A percentile compares a stretch with the other conserved stretches of the same genome.
Conservation (phyloP, 2,888 invertebrate genomes). For the Epicampocera succincta region DNA sequence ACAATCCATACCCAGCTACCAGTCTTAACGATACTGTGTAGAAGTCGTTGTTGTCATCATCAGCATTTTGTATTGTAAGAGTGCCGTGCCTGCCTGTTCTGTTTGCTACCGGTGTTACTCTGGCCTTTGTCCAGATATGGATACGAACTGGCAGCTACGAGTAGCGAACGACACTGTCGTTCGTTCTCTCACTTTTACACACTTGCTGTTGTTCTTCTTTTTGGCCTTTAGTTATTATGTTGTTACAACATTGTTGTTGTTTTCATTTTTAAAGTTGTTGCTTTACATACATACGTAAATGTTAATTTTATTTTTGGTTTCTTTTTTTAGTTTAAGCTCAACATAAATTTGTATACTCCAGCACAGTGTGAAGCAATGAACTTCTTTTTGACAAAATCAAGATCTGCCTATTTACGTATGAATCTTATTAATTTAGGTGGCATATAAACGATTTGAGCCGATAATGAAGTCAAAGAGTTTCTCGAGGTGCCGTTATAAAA, state of each 20-base stretch:
- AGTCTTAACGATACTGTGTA: slow-evolving; percentile 50
- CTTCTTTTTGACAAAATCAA: too few relatives aligned
- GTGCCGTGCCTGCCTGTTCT: slow-evolving; percentile 14
- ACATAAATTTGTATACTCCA: slow-evolving; percentile 19
- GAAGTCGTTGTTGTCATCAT: slow-evolving; percentile 41
- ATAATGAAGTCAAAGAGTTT: too few relatives aligned
- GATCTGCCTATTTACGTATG: too few relatives aligned
- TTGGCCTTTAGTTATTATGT: slow-evolving; percentile 36
- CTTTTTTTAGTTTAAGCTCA: slow-evolving; percentile 25
- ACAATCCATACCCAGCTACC: slow-evolving; percentile 47
- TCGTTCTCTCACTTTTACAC: slow-evolving; percentile 17
- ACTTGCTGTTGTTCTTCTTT: slow-evolving; percentile 24
- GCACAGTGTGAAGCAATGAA: slow-evolving; percentile 17
- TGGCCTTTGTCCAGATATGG: slow-evolving; percentile 39
- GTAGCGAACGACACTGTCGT: not conserved
- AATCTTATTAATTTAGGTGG: too few relatives aligned
- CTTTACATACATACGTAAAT: slow-evolving; percentile 2
- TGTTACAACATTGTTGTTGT: slow-evolving; percentile 47
- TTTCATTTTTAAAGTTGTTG: slow-evolving; percentile 23
- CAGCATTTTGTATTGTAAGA: slow-evolving; percentile 49
- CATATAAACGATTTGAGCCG: too few relatives aligned
- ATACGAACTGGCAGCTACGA: not conserved
- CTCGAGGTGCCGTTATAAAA: too few relatives aligned
- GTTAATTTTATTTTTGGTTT: too few relatives aligned
- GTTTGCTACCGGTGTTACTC: slow-evolving; percentile 66